A percentile compares a stretch with the other conserved stretches of the same genome.
These are phyloP conservation scores for Busseola fusca DNA, from an alignment of 2,888 invertebrate genomes.

Conservation along the genomic window DNA sequence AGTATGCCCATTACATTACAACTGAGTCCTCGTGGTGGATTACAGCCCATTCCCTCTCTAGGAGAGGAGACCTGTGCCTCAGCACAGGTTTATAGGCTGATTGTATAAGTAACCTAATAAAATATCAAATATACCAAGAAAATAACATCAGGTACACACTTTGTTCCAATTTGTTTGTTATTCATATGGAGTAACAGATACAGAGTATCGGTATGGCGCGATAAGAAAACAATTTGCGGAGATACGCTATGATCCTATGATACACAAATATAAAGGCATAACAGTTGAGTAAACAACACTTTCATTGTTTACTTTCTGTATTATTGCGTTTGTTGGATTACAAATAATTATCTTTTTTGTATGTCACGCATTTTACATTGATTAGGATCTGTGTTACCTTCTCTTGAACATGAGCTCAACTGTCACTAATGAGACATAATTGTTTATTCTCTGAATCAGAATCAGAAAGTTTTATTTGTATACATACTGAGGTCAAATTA, in stretches of 20 bases:
- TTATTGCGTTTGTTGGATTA: slow-evolving; percentile 6
- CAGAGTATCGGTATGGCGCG: slow-evolving; percentile 31
- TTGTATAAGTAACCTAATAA: too few species aligned
- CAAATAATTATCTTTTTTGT: background rate
- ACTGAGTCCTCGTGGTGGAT: too few species aligned
- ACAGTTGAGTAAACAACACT: slow-evolving; percentile 43
- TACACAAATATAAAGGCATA: slow-evolving; percentile 41
- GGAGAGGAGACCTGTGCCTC: too few species aligned
- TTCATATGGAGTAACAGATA: slow-evolving; percentile 22
- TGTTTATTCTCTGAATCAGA: too few species aligned
- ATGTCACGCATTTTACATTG: background rate
- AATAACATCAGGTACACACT: slow-evolving; percentile 16
- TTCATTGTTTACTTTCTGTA: slow-evolving; percentile 30
- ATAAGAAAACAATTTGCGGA: slow-evolving; percentile 51
- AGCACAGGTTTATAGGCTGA: too few species aligned
- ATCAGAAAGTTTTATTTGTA: too few species aligned
- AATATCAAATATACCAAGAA: background rate
- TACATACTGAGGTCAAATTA: too few species aligned
- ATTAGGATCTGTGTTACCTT: background rate
- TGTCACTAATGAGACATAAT: too few species aligned
- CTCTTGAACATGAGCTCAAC: background rate
- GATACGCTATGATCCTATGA: slow-evolving; percentile 27
- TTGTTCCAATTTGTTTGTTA: slow-evolving; percentile 23
- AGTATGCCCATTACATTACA: too few species aligned
- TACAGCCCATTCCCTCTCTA: too few species aligned